phyloP scores from a whole-genome alignment of 2,797 vertebrate genomes.

The Clarias laeviceps region DNA sequence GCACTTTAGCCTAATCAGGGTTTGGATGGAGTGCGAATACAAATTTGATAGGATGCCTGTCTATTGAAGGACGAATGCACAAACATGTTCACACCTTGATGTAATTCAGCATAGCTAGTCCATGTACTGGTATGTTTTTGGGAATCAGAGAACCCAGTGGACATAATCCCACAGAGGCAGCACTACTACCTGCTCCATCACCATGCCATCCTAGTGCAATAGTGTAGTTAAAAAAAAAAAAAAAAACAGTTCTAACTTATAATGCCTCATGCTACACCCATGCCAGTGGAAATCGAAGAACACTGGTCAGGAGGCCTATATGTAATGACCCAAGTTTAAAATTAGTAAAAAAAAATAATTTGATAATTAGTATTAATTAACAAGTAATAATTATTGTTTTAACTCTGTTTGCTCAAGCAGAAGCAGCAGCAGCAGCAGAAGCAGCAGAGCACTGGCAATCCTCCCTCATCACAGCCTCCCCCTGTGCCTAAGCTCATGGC shows the following conservation, averaged over 20 bases:
- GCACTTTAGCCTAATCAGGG: background rate
- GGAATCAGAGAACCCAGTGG: background rate
- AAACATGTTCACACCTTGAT: too few species aligned
- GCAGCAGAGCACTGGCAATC: constrained; percentile 70
- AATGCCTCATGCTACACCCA: background rate
- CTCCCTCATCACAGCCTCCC: constrained; percentile 79
- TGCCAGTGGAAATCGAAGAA: background rate
- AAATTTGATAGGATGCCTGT: background rate
- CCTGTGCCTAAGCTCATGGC: constrained; percentile 83
- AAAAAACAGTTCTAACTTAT: background rate
- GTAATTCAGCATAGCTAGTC: background rate
- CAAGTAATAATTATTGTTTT: background rate
- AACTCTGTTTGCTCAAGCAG: constrained; percentile 11
- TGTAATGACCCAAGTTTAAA: background rate
- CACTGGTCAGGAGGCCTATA: background rate
- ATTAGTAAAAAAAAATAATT: background rate
- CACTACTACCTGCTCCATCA: background rate
- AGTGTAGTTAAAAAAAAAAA: background rate
- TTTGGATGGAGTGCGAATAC: background rate
- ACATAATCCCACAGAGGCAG: background rate
- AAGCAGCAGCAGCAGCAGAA: constrained; percentile 48
- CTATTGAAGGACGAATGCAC: background rate
- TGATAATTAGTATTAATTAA: too few species aligned
- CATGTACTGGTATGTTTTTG: background rate
- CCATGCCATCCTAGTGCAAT: background rate